Evolutionary conservation across 2,888 invertebrate species (phyloP).

Genomic region (Acleris laterana): DNA sequence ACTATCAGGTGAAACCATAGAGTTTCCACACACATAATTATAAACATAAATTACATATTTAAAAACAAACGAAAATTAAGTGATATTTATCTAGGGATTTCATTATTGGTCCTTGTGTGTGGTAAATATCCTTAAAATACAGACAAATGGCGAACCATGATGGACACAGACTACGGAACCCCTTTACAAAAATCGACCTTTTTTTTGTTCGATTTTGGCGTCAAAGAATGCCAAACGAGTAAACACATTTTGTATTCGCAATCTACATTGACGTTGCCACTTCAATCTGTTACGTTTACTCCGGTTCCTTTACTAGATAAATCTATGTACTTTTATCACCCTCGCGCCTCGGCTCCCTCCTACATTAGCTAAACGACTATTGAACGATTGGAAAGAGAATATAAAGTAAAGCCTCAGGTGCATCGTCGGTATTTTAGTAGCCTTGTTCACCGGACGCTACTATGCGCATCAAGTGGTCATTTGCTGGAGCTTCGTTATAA

Average conservation of each 20-base stretch:
- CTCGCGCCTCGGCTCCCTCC: conserved; percentile 20
- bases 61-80: too few species aligned
- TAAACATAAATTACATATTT: too few species aligned
- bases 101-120: too few species aligned
- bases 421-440: conserved; percentile 29
- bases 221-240: not conserved
- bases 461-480: not conserved
- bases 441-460: conserved; percentile 7
- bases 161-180: too few species aligned
- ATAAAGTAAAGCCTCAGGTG: conserved; percentile 32
- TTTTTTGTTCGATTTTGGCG: too few species aligned
- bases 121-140: too few species aligned
- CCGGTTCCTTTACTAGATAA: conserved; percentile 25
- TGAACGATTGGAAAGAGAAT: conserved; percentile 35
- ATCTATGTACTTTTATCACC: conserved; percentile 36
- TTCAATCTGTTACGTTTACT: conserved; percentile 10
- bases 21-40: too few species aligned
- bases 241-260: not conserved
- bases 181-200: too few species aligned
- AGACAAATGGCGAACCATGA: too few species aligned
- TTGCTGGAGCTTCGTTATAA: not conserved
- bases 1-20: too few species aligned
- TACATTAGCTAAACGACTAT: conserved; percentile 38
- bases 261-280: not conserved
- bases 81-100: too few species aligned